phyloP scores from a whole-genome alignment of 1,140 invertebrate genomes.

The Andricus grossulariae region DNA sequence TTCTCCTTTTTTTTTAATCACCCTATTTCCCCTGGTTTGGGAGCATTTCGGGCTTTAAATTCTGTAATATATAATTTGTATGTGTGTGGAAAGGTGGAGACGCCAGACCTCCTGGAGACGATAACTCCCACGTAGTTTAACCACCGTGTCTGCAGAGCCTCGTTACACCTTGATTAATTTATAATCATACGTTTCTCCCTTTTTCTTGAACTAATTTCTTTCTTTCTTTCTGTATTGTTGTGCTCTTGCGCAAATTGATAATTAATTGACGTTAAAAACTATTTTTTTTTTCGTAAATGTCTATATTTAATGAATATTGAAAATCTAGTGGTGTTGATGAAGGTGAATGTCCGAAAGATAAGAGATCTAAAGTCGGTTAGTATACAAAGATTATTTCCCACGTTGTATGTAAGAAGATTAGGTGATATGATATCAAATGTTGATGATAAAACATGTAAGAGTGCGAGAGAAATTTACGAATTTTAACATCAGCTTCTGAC shows the following conservation, averaged over 20 bases:
- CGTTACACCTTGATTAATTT: slow-evolving; percentile 50
- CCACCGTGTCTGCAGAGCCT: slow-evolving; percentile 41
- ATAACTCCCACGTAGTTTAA: slow-evolving; percentile 45
- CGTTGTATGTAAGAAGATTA: not conserved
- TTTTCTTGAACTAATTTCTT: slow-evolving; percentile 12
- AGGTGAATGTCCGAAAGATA: slow-evolving; percentile 21
- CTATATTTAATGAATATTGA: not conserved
- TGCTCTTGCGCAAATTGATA: not conserved
- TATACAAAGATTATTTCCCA: slow-evolving; percentile 8
- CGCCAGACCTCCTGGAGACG: slow-evolving; percentile 38
- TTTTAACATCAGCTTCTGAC: not conserved
- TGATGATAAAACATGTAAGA: not conserved
- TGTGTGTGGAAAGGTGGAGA: not conserved
- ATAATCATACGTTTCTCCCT: slow-evolving; percentile 33
- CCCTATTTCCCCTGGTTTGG: no score
- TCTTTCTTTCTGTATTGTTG: slow-evolving; percentile 12
- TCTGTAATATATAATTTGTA: not conserved
- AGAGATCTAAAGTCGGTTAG: slow-evolving; percentile 13
- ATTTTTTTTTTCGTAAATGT: not conserved
- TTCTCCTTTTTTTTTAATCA: no score
- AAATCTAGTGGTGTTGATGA: not conserved
- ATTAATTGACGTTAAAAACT: slow-evolving; percentile 1
- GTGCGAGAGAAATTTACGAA: not conserved
- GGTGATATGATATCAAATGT: slow-evolving; percentile 22
- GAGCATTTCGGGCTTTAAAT: no score